These are phyloP conservation scores for Pyrocoelia pectoralis DNA, from an alignment of 2,888 invertebrate species.

Conservation along the genomic window DNA sequence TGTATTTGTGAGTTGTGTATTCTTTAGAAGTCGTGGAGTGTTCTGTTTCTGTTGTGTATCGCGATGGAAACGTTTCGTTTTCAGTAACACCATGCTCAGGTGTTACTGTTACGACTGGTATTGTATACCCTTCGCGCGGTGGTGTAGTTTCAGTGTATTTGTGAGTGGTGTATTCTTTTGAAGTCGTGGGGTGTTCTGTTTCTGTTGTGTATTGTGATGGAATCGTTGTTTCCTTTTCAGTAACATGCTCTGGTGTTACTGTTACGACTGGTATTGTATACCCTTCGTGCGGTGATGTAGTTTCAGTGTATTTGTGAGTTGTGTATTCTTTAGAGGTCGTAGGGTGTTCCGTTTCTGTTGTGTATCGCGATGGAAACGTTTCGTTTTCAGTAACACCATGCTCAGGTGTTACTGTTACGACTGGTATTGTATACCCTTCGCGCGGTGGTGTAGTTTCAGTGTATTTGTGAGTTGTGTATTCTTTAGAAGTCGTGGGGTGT, in stretches of 20 bases:
- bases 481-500: neutral
- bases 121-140: neutral
- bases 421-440: neutral
- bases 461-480: neutral
- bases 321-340: neutral
- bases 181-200: neutral
- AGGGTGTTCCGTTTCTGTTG: no score
- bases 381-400: neutral
- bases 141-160: neutral
- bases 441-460: neutral
- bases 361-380: neutral
- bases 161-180: neutral
- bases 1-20: neutral
- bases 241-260: neutral
- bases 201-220: neutral
- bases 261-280: neutral
- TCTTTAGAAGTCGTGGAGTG: neutral
- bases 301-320: neutral
- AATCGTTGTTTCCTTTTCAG: neutral
- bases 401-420: constrained; percentile 7
- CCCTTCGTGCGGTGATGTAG: neutral
- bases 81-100: neutral
- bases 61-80: neutral
- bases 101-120: neutral
- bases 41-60: neutral